A percentile compares a stretch with the other conserved stretches of the same genome.
Conservation (phyloP, 2,888 invertebrate species). For the Eumacrocentrus americanus region DNA sequence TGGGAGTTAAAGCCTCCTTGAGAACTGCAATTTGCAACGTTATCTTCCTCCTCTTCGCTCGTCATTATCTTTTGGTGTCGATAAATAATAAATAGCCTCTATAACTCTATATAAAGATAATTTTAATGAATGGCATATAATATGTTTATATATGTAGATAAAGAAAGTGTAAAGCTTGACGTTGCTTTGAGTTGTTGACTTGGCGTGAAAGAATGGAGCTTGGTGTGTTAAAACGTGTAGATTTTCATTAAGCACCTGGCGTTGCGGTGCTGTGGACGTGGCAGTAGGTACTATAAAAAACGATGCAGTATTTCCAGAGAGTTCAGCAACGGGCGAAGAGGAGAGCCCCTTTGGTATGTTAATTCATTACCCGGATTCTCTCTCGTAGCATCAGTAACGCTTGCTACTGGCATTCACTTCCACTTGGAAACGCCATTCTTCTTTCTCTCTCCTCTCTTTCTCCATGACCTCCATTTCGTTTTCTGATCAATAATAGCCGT, state of each 20-base stretch:
- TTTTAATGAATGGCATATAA: no score
- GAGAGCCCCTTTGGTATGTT: constrained; percentile 41
- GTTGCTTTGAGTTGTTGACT: constrained; percentile 3
- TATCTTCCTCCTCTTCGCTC: no score
- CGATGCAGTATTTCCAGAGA: constrained; percentile 20
- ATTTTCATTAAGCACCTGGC: constrained; percentile 38
- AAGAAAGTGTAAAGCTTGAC: no score
- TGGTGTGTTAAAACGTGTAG: constrained; percentile 30
- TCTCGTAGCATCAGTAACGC: constrained; percentile 15
- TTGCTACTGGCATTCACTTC: constrained; percentile 9
- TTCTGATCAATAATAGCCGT: constrained; percentile 8
- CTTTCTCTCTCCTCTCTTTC: constrained; percentile 20
- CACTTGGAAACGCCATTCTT: constrained; percentile 22
- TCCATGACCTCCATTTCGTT: background rate
- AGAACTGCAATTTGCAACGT: background rate
- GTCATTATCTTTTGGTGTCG: background rate
- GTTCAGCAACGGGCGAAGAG: constrained; percentile 4
- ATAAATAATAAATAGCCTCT: no score
- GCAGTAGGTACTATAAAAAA: background rate
- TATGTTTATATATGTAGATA: no score
- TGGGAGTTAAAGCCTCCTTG: constrained; percentile 12
- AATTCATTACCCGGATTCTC: constrained; percentile 39
- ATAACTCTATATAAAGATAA: no score
- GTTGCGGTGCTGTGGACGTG: constrained; percentile 7
- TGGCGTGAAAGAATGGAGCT: constrained; percentile 2